Percentiles rank a stretch among this genome's conserved stretches.
These are phyloP conservation scores for Siphlonurus alternatus DNA, from an alignment of 2,888 invertebrate genomes.

Conservation along the genomic window DNA sequence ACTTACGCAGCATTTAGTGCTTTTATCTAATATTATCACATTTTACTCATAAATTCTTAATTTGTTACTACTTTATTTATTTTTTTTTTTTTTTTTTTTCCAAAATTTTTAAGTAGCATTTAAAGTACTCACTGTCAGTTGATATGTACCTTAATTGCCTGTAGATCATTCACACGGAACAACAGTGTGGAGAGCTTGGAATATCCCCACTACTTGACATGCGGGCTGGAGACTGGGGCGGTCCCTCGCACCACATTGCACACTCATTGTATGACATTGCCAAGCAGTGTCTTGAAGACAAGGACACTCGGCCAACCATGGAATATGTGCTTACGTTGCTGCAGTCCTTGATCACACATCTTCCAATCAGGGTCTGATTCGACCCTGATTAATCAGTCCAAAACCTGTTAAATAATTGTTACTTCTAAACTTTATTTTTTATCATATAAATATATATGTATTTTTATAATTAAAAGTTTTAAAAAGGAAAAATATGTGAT, in stretches of 20 bases:
- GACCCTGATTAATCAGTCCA: no score
- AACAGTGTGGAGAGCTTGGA: background rate
- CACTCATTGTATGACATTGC: background rate
- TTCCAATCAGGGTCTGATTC: no score
- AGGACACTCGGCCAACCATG: background rate
- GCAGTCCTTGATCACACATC: no score
- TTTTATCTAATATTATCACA: no score
- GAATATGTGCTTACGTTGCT: background rate
- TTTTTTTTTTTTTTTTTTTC: background rate
- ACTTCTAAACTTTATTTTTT: no score
- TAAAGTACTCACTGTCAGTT: background rate
- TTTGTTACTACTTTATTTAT: no score
- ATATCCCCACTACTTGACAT: background rate
- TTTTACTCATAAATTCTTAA: no score
- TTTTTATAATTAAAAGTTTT: no score
- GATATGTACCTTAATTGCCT: background rate
- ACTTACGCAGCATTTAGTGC: no score
- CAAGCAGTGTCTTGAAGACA: background rate
- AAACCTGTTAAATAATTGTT: no score
- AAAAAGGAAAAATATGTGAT: no score
- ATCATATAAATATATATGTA: no score
- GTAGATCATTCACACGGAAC: background rate
- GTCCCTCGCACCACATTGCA: background rate
- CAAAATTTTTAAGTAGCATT: background rate
- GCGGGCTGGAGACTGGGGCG: background rate